phyloP scores from a whole-genome alignment of 2,888 invertebrate species.

The Plagodis dolabraria region DNA sequence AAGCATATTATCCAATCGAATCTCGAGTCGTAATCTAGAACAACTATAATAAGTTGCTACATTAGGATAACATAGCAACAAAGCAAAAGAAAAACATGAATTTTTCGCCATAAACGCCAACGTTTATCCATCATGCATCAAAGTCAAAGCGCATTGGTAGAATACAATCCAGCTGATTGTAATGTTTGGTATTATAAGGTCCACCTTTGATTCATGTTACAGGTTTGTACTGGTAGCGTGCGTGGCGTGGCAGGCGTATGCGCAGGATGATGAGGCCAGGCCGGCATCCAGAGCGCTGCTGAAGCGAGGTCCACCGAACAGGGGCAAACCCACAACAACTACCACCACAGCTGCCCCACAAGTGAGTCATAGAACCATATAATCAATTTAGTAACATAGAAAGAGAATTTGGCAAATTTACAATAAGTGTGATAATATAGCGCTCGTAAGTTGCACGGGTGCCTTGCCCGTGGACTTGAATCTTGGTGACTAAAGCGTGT shows the following conservation, averaged over 20 bases:
- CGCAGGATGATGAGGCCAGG: constrained; percentile 67
- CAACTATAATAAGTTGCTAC: too few species aligned
- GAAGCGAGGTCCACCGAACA: constrained; percentile 65
- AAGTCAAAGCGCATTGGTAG: too few species aligned
- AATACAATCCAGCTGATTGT: not conserved
- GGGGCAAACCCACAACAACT: constrained; percentile 71
- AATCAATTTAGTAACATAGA: too few species aligned
- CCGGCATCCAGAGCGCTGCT: constrained; percentile 60
- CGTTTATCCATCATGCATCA: too few species aligned
- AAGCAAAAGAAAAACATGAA: too few species aligned
- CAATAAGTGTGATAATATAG: not conserved
- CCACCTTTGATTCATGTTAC: constrained; percentile 43
- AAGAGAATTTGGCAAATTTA: constrained; percentile 1
- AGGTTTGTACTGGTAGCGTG: constrained; percentile 68
- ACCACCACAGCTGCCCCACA: constrained; percentile 72
- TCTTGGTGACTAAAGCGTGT: too few species aligned
- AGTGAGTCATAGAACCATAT: constrained; percentile 43
- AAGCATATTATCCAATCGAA: too few species aligned
- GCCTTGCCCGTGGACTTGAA: too few species aligned
- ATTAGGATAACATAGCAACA: too few species aligned
- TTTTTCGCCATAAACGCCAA: too few species aligned
- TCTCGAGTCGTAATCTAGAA: too few species aligned
- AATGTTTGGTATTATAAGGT: not conserved
- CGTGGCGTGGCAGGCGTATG: constrained; percentile 59
- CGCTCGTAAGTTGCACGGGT: not conserved